Base-by-base conservation (phyloP, 2,888 invertebrate genomes). In the Conus canariensis region DNA sequence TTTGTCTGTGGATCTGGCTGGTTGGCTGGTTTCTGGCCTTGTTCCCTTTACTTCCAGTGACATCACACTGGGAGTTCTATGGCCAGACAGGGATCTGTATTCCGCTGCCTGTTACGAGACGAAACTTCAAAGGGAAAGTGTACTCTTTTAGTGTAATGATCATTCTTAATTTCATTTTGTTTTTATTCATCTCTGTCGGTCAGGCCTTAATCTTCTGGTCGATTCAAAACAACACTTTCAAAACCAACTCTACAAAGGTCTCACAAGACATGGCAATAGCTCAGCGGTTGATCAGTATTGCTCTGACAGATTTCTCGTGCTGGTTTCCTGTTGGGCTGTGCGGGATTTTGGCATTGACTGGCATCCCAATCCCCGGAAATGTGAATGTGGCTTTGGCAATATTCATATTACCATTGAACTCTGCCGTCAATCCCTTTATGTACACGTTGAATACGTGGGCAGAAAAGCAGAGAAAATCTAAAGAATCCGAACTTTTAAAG, bases 81-180 rank as follows among this genome's bases (percentile, higher is more conserved):
- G 94, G 93, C 19, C 88, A 94, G 83, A 95, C 95, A 2, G 93
- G 92, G 4, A 95, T 96, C 1, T 96, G 96, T 90, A 91, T 96
- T n/a, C 95, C 96, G 0, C 92, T 96, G 9, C 95, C 96, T 58
- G 94, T 96, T 19, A 96, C 95, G 14, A 93, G 94, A 58, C 94
- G 95, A 85, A 92, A 93, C 64, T 94, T 95, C 1, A 93, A 95
- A 22, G 96, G 96, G 3, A 95, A 95, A 95, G 95, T 95, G 85
- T 96, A 96, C 91, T 94, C 95, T 12, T 93, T 95, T 9, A 94
- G 94, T 2, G 92, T 96, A 14, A 96, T 95, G 89, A 94, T 96
- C 82, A 92, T 94, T 77, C 92, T 95, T 56, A 96, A 96, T 91
- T 94, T 95, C 70, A 59, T 94, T 12, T 60, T 90, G n/a, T 96